Conservation (phyloP, 2,888 invertebrate genomes). For the Drosophila ezoana region DNA sequence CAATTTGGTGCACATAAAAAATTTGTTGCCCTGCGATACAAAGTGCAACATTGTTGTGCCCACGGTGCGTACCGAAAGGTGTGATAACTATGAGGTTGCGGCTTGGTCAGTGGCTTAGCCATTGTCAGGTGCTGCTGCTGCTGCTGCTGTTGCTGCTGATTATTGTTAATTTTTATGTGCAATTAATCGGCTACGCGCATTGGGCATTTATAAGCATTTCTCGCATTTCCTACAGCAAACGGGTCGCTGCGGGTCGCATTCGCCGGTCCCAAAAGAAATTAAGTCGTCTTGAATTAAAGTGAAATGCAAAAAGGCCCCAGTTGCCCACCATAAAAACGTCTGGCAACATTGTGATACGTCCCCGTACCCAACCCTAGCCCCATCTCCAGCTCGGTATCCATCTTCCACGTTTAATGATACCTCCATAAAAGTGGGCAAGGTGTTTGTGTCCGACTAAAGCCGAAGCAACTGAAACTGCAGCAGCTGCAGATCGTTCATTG, state of each 20-base stretch:
- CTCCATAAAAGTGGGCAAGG: constrained; percentile 72
- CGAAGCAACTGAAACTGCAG: constrained; percentile 25
- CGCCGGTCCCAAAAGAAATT: constrained; percentile 53
- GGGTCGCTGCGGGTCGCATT: constrained; percentile 46
- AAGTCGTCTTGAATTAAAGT: constrained; percentile 77
- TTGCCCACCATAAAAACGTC: constrained; percentile 54
- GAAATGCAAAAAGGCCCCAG: constrained; percentile 71
- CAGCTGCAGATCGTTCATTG: constrained; percentile 67
- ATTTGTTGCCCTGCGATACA: constrained; percentile 60
- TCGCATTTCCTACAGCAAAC: constrained; percentile 34
- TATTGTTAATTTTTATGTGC: constrained; percentile 79
- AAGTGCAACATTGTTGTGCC: constrained; percentile 73
- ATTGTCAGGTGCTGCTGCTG: constrained; percentile 41
- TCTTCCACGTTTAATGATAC: constrained; percentile 45
- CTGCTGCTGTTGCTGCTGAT: constrained; percentile 45
- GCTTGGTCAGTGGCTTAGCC: constrained; percentile 11
- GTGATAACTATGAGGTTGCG: constrained; percentile 51
- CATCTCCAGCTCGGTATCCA: neutral
- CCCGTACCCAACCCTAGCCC: constrained; percentile 1
- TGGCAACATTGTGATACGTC: constrained; percentile 62
- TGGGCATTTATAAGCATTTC: constrained; percentile 78
- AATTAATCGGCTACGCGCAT: constrained; percentile 78
- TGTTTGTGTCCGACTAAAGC: constrained; percentile 53
- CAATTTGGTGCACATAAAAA: constrained; percentile 77
- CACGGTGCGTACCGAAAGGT: constrained; percentile 43